phyloP scores from a whole-genome alignment of 1,140 invertebrate species.

The Meloidogyne chitwoodi region DNA sequence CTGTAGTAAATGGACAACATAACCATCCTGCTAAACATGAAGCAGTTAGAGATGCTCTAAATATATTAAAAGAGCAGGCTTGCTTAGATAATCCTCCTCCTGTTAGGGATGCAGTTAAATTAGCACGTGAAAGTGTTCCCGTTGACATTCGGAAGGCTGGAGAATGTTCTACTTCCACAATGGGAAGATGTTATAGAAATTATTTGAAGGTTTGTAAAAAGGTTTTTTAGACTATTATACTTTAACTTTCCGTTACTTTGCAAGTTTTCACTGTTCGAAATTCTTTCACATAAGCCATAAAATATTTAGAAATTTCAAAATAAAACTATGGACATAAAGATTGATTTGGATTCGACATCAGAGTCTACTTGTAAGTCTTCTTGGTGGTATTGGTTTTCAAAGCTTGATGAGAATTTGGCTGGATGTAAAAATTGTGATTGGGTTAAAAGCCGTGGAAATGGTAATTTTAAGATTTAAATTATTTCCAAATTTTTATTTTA shows the following conservation, averaged over 20 bases:
- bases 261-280: not conserved
- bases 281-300: not conserved
- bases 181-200: not conserved
- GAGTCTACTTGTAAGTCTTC: not conserved
- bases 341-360: not conserved
- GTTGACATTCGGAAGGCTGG: not conserved
- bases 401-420: conserved; percentile 8
- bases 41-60: not conserved
- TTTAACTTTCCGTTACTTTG: not conserved
- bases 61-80: not conserved
- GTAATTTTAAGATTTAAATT: not conserved
- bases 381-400: conserved; percentile 19
- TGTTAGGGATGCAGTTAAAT: not conserved
- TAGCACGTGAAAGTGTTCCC: not conserved
- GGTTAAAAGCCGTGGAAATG: not conserved
- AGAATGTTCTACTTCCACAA: not conserved
- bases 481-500: not conserved
- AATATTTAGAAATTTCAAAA: not conserved
- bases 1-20: not conserved
- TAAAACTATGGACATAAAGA: not conserved
- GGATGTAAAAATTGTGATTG: conserved; percentile 14
- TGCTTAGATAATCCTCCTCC: not conserved
- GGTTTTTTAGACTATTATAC: too few relatives aligned
- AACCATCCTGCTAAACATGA: not conserved
- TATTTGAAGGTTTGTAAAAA: not conserved